Conservation (phyloP, 2,797 vertebrate species). For the Hirundo rustica region DNA sequence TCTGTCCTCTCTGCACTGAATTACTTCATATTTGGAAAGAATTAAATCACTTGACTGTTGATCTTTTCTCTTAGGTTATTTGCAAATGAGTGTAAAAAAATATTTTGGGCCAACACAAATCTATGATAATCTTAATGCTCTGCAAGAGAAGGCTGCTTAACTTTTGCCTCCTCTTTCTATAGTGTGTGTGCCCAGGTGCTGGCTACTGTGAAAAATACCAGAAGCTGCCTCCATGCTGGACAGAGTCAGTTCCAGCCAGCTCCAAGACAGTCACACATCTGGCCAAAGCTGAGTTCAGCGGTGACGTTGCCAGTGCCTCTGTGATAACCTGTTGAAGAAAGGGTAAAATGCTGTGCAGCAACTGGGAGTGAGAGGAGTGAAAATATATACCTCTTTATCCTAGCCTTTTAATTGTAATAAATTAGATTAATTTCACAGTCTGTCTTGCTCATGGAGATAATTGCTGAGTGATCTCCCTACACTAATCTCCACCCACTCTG, state of each 20-base stretch:
- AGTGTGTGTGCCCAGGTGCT: not conserved
- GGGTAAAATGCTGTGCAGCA: not conserved
- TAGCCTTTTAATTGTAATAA: not conserved
- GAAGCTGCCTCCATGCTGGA: not conserved
- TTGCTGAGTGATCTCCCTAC: not conserved
- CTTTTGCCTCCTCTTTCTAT: not conserved
- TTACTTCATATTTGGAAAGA: not conserved
- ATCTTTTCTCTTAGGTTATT: not conserved
- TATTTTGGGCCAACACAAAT: not conserved
- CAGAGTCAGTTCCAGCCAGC: not conserved
- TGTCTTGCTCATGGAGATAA: not conserved
- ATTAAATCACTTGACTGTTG: not conserved
- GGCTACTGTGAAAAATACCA: not conserved
- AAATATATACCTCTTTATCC: not conserved
- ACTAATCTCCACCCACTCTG: not conserved
- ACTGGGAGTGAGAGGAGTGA: not conserved
- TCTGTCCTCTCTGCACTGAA: not conserved
- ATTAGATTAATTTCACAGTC: not conserved
- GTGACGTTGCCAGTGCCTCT: not conserved
- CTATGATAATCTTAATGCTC: not conserved
- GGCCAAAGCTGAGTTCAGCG: not conserved
- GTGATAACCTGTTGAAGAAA: not conserved
- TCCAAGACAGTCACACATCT: not conserved
- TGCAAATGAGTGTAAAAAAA: not conserved
- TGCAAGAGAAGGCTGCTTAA: not conserved